These are phyloP conservation scores for Holacanthus passer DNA, from an alignment of 2,113 vertebrate genomes.

Conservation along the genomic window DNA sequence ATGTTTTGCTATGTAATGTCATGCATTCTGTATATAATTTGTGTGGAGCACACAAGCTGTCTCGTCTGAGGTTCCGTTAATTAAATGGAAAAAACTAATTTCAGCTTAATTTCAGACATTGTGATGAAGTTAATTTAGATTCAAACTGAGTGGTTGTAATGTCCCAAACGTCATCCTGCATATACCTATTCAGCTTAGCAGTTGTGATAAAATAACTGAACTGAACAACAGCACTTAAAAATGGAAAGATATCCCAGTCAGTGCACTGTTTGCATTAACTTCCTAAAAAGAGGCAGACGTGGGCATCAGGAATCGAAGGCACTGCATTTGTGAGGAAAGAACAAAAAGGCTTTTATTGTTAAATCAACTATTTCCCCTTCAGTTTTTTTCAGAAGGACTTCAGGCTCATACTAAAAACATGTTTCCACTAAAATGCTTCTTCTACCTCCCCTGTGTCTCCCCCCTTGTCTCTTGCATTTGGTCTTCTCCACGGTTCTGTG, in stretches of 20 bases:
- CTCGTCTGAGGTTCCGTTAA: background rate
- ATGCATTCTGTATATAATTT: too few relatives aligned
- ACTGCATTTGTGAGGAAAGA: constrained; percentile 57
- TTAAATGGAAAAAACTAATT: background rate
- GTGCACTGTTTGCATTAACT: constrained; percentile 19
- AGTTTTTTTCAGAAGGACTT: constrained; percentile 81
- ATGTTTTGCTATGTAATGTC: too few relatives aligned
- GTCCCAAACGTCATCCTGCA: background rate
- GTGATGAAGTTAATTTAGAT: background rate
- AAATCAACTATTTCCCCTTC: constrained; percentile 77
- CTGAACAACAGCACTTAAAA: background rate
- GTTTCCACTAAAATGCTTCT: constrained; percentile 79
- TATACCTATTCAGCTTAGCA: background rate
- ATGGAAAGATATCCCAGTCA: background rate
- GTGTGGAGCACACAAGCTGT: too few relatives aligned
- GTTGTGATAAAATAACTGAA: background rate
- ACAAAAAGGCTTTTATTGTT: constrained; percentile 74
- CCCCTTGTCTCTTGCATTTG: background rate
- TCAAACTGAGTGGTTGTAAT: background rate
- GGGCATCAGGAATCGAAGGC: constrained; percentile 10
- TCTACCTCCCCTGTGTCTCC: constrained; percentile 24
- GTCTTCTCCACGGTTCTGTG: constrained; percentile 3
- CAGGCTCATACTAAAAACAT: constrained; percentile 77
- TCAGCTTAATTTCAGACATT: background rate
- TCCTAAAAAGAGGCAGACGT: constrained; percentile 4